phyloP scores from a whole-genome alignment of 2,888 invertebrate species.

The Chrysolina oricalcia region DNA sequence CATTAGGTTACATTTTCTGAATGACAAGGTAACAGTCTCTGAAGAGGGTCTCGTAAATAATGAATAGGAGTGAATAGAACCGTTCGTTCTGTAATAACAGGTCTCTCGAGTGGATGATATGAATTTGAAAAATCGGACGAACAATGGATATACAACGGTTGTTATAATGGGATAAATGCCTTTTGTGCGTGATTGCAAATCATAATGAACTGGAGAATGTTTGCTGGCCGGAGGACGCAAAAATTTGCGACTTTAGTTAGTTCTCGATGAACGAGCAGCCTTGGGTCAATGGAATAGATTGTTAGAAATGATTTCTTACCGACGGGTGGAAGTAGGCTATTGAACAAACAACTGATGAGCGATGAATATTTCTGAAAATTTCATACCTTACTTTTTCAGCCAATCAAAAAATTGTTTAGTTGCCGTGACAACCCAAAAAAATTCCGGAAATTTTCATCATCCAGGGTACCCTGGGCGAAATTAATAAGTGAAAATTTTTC shows the following conservation, averaged over 20 bases:
- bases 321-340: not conserved
- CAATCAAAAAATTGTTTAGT: no score
- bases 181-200: constrained; percentile 15
- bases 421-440: no score
- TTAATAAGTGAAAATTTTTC: no score
- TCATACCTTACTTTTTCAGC: no score
- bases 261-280: not conserved
- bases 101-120: constrained; percentile 21
- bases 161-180: constrained; percentile 20
- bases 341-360: not conserved
- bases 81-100: constrained; percentile 20
- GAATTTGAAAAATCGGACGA: constrained; percentile 3
- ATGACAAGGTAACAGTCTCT: constrained; percentile 22
- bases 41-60: constrained; percentile 15
- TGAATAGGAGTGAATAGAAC: constrained; percentile 14
- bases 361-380: no score
- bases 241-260: not conserved
- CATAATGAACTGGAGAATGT: constrained; percentile 12
- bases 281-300: not conserved
- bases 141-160: constrained; percentile 20
- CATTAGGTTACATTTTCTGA: constrained; percentile 27
- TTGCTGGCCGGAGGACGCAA: not conserved
- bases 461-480: no score
- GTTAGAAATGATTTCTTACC: not conserved
- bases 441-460: no score